These are phyloP conservation scores for Alloscopus bannaensis DNA, from an alignment of 2,888 invertebrate genomes.

Conservation along the genomic window DNA sequence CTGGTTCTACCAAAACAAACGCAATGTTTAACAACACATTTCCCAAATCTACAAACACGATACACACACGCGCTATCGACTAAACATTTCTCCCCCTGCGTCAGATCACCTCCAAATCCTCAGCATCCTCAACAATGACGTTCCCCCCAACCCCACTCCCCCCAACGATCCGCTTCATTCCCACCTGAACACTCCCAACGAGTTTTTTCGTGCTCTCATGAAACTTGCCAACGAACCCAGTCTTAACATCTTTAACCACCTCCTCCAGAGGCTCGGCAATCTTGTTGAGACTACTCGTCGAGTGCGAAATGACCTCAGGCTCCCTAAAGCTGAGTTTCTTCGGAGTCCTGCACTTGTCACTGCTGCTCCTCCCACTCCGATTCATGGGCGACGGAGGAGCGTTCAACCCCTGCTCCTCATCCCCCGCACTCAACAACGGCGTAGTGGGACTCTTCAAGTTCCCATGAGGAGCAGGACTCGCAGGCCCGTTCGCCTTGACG, in stretches of 20 bases:
- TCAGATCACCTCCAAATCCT: constrained; percentile 9
- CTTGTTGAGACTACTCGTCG: constrained; percentile 55
- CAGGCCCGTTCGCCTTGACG: constrained; percentile 10
- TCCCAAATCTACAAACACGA: constrained; percentile 3
- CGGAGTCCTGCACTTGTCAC: constrained; percentile 63
- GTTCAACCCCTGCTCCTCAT: neutral
- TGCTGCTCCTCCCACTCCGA: constrained; percentile 53
- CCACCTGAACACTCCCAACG: neutral
- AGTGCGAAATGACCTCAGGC: constrained; percentile 81
- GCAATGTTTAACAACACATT: neutral
- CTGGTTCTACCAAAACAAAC: constrained; percentile 84
- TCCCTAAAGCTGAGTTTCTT: constrained; percentile 93
- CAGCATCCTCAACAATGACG: constrained; percentile 25
- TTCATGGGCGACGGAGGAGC: constrained; percentile 29
- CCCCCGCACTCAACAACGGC: neutral
- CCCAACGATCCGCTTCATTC: neutral
- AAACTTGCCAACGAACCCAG: neutral
- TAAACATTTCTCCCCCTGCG: no score
- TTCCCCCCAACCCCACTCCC: constrained; percentile 1
- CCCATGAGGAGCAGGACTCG: constrained; percentile 1
- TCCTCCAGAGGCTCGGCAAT: constrained; percentile 35
- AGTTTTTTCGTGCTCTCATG: constrained; percentile 13
- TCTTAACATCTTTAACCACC: neutral
- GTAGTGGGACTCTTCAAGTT: neutral
- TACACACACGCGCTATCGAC: neutral